Base-by-base conservation (phyloP, 2,113 vertebrate genomes). In the Ophiodon elongatus region DNA sequence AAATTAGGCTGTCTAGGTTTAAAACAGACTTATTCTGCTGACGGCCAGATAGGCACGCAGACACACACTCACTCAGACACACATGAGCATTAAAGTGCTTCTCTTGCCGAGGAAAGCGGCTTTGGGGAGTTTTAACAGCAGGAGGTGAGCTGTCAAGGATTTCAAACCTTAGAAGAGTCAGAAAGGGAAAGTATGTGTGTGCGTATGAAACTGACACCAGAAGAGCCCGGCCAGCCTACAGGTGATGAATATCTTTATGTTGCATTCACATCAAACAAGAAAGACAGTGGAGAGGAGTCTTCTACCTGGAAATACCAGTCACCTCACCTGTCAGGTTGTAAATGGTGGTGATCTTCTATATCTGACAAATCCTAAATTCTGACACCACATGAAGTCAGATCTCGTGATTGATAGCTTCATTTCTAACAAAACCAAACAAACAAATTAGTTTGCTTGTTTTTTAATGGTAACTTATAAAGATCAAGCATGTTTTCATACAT, bases 61-160 rank as follows among this genome's bases (percentile, higher is more conserved):
- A 47, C 66, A 43, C 64, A 68, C 68, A 60, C 77, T 72, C 73
- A 54, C 33, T 74, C 80, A 86, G 86, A 73, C 84, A 85, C 82
- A 83, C 66, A 79, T 56, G 52, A 31, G 74, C 67, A 87, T 82
- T 88, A 80, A 86, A 85, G 71, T 71, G 64, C 64, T 85, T 88
- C 88, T 83, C 86, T 78, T 73, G 60, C 63, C 73, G 79, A 88
- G 76, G 31, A 83, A 91, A 84, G 84, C 67, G 59, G 82, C 82
- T 89, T 92, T 83, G 63, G 66, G 62, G 84, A 76, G 75, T 86
- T 90, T 85, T 85, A 88, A 80, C 89, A 85, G 88, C 82, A 50
- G 79, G 85, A 70, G 81, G 79, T 77, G 74, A 90, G 83, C 83
- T 90, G 79, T 87, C 76, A 77, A 83, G 79, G 81, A 87, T 87